Evolutionary conservation across 2,888 invertebrate species (phyloP).

Genomic region (Acanthopleura granulata): DNA sequence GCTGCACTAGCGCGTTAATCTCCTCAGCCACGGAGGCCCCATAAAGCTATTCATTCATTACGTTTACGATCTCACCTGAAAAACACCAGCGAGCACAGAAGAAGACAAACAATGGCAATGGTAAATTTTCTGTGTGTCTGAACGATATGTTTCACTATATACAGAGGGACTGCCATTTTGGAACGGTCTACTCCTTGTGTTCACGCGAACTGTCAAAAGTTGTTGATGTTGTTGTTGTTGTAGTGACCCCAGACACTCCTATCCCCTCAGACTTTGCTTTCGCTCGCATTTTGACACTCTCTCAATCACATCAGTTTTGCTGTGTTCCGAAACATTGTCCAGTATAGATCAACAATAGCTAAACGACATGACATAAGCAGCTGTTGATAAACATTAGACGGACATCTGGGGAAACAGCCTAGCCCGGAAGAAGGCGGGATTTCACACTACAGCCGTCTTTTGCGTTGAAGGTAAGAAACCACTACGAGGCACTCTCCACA

Average conservation of each 20-base stretch:
- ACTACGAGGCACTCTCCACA: not conserved
- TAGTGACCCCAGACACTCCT: not conserved
- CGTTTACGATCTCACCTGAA: not conserved
- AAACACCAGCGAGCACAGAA: not conserved
- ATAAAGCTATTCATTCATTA: too few relatives aligned
- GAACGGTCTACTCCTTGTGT: too few relatives aligned
- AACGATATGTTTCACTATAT: not conserved
- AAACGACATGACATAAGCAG: not conserved
- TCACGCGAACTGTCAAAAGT: not conserved
- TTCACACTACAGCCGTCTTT: not conserved
- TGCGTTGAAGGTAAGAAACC: not conserved
- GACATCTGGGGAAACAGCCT: not conserved
- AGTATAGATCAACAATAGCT: too few relatives aligned
- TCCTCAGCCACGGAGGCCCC: too few relatives aligned
- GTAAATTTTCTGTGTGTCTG: not conserved
- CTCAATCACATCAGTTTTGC: too few relatives aligned
- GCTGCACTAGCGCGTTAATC: too few relatives aligned
- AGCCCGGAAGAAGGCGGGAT: not conserved
- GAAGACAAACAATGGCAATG: not conserved
- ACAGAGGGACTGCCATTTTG: not conserved
- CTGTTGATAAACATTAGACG: not conserved
- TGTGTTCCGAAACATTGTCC: too few relatives aligned
- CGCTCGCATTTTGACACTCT: too few relatives aligned
- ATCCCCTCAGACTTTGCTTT: not conserved
- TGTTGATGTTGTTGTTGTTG: constrained; percentile 7